Conservation (phyloP, 1,140 invertebrate species). For the Drosophila tsacasi region DNA sequence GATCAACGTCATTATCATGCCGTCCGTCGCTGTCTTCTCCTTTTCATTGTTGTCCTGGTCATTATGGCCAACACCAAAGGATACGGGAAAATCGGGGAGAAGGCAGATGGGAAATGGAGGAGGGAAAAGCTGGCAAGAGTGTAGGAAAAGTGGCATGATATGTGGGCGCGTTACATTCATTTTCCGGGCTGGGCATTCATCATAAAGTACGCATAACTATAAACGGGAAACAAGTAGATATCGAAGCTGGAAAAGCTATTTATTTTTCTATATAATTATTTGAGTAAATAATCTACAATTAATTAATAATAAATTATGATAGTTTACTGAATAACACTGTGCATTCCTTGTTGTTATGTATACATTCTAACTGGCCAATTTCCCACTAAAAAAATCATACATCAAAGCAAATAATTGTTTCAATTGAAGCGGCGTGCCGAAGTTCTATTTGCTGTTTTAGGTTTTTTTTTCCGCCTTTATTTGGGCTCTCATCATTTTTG, state of each 20-base stretch:
- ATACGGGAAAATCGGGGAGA: constrained; percentile 8
- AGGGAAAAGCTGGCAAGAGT: not conserved
- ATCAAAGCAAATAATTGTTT: constrained; percentile 6
- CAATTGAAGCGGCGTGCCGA: constrained; percentile 9
- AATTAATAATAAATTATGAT: not conserved
- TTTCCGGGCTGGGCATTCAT: constrained; percentile 53
- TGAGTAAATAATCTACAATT: not conserved
- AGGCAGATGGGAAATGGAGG: not conserved
- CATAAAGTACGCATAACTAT: constrained; percentile 47
- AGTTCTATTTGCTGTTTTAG: not conserved
- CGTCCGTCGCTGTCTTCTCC: constrained; percentile 44
- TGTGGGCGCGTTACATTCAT: constrained; percentile 57
- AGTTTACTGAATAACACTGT: not conserved
- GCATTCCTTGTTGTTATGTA: not conserved
- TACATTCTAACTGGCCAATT: not conserved
- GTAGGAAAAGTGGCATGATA: constrained; percentile 46
- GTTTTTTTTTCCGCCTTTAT: not conserved
- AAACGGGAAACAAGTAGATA: constrained; percentile 2
- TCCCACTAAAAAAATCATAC: not conserved
- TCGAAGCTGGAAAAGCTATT: not conserved
- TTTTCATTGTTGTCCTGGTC: constrained; percentile 57
- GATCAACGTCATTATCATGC: constrained; percentile 71
- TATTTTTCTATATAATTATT: not conserved
- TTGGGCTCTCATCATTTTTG: constrained; percentile 26
- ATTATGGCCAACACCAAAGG: constrained; percentile 73